These are phyloP conservation scores for Prenolepis imparis DNA, from an alignment of 2,888 invertebrate species.

Conservation along the genomic window DNA sequence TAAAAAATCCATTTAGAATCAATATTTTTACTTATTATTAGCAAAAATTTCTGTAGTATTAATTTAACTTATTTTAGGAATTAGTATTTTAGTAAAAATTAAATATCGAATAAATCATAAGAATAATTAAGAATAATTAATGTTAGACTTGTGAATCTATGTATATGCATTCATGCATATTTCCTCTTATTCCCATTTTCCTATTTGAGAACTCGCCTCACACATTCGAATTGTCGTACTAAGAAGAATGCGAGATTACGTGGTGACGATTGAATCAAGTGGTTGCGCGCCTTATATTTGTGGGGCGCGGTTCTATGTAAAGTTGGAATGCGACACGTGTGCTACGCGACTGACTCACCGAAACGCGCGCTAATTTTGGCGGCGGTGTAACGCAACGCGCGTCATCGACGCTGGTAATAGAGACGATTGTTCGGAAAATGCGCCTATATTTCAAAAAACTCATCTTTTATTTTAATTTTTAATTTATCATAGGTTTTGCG, in stretches of 20 bases:
- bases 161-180: not conserved
- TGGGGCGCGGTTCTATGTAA: constrained; percentile 73
- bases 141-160: not conserved
- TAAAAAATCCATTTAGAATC: not conserved
- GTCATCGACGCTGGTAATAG: constrained; percentile 69
- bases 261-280: constrained; percentile 81
- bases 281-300: constrained; percentile 76
- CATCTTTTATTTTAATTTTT: not conserved
- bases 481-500: not conserved
- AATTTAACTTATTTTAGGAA: not conserved
- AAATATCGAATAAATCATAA: not conserved
- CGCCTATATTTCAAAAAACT: constrained; percentile 12
- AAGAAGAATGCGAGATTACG: constrained; percentile 72
- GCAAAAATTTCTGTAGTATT: not conserved
- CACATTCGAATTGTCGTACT: constrained; percentile 46
- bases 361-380: constrained; percentile 76
- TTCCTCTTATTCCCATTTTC: not conserved
- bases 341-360: constrained; percentile 77
- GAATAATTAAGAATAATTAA: constrained; percentile 1
- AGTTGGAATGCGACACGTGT: constrained; percentile 77
- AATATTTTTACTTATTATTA: not conserved
- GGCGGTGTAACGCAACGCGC: constrained; percentile 74
- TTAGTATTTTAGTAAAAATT: no score
- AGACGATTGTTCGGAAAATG: constrained; percentile 54
- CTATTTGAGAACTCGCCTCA: constrained; percentile 40